Evolutionary conservation across 2,888 invertebrate genomes (phyloP).

Genomic region (Hydrotaea cyrtoneurina): DNA sequence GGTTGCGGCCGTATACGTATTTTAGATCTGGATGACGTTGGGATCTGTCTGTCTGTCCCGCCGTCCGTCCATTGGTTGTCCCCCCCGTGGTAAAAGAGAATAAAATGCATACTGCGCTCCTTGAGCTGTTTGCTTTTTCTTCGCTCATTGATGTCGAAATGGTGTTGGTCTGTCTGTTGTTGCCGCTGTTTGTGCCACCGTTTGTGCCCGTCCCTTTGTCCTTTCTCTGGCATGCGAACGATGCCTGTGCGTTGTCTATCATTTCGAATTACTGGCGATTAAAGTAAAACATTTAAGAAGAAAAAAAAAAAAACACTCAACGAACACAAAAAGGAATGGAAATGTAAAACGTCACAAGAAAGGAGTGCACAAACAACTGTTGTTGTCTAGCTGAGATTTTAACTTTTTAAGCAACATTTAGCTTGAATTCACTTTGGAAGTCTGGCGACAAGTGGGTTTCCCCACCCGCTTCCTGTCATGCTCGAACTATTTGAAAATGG

Average conservation of each 20-base stretch:
- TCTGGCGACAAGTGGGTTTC: constrained; percentile 60
- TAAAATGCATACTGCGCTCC: not conserved
- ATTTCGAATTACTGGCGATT: constrained; percentile 46
- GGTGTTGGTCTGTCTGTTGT: not conserved
- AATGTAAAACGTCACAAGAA: constrained; percentile 21
- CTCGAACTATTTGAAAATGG: constrained; percentile 47
- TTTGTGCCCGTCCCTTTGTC: not conserved
- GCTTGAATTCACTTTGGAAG: constrained; percentile 6
- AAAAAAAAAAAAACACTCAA: constrained; percentile 14
- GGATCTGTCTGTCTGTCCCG: not conserved
- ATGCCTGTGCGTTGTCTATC: constrained; percentile 1
- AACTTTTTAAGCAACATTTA: constrained; percentile 52
- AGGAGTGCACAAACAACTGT: not conserved
- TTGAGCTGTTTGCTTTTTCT: not conserved
- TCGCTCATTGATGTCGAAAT: not conserved
- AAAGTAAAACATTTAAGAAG: constrained; percentile 11
- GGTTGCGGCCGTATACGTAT: not conserved
- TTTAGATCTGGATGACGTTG: not conserved
- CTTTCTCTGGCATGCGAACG: not conserved
- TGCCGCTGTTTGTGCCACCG: not conserved
- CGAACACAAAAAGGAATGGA: constrained; percentile 44
- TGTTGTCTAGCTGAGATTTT: constrained; percentile 48
- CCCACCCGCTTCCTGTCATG: not conserved
- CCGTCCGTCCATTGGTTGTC: not conserved
- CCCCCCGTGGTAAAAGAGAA: not conserved